Evolutionary conservation across 2,888 invertebrate species (phyloP), one percentile per base, ranked within the genome.

Genomic region (Pecten maximus): DNA sequence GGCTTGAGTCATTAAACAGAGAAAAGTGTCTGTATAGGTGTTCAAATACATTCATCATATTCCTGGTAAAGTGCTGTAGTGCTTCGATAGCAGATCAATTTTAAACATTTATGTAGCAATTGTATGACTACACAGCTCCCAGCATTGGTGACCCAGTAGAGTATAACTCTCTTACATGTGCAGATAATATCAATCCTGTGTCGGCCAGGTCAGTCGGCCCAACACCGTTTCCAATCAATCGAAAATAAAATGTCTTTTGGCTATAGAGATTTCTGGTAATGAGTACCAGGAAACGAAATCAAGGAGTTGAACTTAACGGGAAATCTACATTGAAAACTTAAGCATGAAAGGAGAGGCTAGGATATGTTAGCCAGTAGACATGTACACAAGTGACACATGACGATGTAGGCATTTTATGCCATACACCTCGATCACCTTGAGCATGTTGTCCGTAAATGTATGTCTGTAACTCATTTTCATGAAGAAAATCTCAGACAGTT

Each of bases 61-160:
- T 74, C 35, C 54, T 28, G 35, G 12, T 74, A 74, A 10, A 74
- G 74, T 74, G 74, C 74, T 74, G 74, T 8, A 10, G 74, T 35
- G 74, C 74, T 35, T 54, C 3, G 15, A 16, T 19, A 74, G 74
- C 74, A 28, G 74, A 74, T 74, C 74, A 74, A 74, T 74, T 74
- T 74, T 74, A 74, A 74, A 74, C 74, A 74, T 74, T 74, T 6
- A 74, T 74, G 74, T 74, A 74, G 74, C 35, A 28, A 74, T 74
- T 74, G 35, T 74, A 10, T 35, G 10, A 35, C 74, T 35, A 74
- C 35, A 74, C 28, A 28, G 74, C 35, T n/a, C 28, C 10, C 0
- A 35, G 74, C 35, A 3, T 74, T 35, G 19, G 74, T 74, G 74
- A 74, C 10, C 74, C 10, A 74, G 6, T 74, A 35, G 74, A 6